A percentile compares a stretch with the other conserved stretches of the same genome.
These are phyloP conservation scores for Drosophila triauraria DNA, from an alignment of 1,140 invertebrate species.

Conservation along the genomic window DNA sequence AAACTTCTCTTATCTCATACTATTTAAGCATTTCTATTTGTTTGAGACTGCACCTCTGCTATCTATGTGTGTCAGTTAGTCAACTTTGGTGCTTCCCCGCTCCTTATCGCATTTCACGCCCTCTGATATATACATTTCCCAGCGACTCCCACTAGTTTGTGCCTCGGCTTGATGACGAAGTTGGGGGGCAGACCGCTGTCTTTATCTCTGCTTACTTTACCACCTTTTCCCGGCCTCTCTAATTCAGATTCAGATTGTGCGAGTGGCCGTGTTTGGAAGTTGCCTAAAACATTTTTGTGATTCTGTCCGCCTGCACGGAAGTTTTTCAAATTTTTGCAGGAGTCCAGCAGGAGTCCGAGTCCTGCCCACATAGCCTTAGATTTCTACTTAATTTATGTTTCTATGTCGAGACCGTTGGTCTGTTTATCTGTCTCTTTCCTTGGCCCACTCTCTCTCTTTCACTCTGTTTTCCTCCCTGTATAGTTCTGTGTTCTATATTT, in stretches of 20 bases:
- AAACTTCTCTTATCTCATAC: conserved; percentile 11
- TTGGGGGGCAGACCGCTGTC: conserved; percentile 1
- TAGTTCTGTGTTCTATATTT: conserved; percentile 17
- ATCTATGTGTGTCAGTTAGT: conserved; percentile 72
- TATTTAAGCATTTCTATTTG: conserved; percentile 19
- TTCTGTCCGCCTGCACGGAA: conserved; percentile 42
- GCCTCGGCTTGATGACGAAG: conserved; percentile 28
- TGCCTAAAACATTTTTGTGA: conserved; percentile 67
- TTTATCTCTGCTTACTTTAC: conserved; percentile 46
- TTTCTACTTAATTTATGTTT: conserved; percentile 76
- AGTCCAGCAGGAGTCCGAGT: conserved; percentile 14
- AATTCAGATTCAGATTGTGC: conserved; percentile 44
- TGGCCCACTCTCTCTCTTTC: background rate
- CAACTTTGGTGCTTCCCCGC: conserved; percentile 29
- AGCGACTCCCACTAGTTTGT: conserved; percentile 7
- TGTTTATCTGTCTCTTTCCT: conserved; percentile 53
- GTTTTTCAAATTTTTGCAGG: conserved; percentile 54
- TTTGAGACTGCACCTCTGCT: conserved; percentile 23
- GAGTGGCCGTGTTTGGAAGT: conserved; percentile 46
- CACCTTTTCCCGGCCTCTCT: conserved; percentile 25
- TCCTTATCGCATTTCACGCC: conserved; percentile 13
- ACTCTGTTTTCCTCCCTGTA: background rate
- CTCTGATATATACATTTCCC: conserved; percentile 37
- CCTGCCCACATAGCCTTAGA: conserved; percentile 50
- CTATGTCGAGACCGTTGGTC: conserved; percentile 54